Base-by-base conservation (phyloP, 30 jellyfish, hydroid and myxozoan species). In the Hydractinia symbiolongicarpus region DNA sequence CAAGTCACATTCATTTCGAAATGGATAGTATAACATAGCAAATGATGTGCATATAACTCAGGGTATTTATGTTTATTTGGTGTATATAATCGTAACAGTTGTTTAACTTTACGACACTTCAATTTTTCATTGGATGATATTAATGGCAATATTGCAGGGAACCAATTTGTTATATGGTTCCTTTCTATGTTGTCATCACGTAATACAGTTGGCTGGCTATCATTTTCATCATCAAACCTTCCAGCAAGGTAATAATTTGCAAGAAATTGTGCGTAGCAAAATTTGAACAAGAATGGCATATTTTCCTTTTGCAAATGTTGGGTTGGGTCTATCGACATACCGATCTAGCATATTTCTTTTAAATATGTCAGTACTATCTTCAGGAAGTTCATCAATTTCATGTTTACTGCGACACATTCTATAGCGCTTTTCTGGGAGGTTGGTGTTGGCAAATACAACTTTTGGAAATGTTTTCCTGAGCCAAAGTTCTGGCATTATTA, bases 251-350 rank as follows among this genome's bases (percentile, higher is more conserved):
- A 67, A 16, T 67, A 67, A 67, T 17, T 10, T 10, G 21, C 14
- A 50, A 67, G 44, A 16, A 67, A 67, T 67, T 67, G 53, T 16
- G 77, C 77, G 44, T 16, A 67, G 21, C 77, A 67, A 50, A 67
- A 16, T 10, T n/a, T 11, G 11, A 17, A 1, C 44, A 9, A 9
- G 9, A 10, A 67, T 9, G 20, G 14, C 44, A 67, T 67, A 67
- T 67, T 17, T 67, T 10, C 77, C 77, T 16, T 9, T 9, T 16
- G 20, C 11, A 16, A 67, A 67, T 16, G 20, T 10, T 9, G 19
- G 14, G 21, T 67, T 67, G 20, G 77, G 13, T 16, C 77, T 67
- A 53, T 67, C 77, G 9, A 67, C 44, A 67, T 67, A 67, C 44
- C 77, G 20, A 17, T 67, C 77, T 16, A 17, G 20, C 77, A 67